These are phyloP conservation scores for Drosophila nasuta DNA, from an alignment of 1,140 invertebrate genomes.

Conservation along the genomic window DNA sequence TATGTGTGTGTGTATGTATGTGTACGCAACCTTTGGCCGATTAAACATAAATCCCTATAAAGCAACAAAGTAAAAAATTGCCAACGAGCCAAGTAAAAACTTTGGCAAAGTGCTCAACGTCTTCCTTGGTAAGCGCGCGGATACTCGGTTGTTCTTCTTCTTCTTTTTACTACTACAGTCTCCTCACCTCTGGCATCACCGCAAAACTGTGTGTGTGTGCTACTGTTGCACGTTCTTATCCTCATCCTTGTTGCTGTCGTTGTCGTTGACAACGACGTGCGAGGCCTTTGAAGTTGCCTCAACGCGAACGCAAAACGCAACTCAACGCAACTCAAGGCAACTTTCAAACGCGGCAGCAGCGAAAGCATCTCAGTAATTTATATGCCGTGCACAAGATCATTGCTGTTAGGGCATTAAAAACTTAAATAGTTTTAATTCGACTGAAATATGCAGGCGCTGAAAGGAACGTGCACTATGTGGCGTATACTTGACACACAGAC, in stretches of 20 bases:
- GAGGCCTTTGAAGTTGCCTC: conserved; percentile 70
- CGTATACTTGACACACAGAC: conserved; percentile 58
- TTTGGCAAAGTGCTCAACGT: conserved; percentile 78
- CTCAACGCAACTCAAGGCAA: conserved; percentile 2
- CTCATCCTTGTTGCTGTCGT: conserved; percentile 27
- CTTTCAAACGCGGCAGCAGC: background rate
- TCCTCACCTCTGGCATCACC: background rate
- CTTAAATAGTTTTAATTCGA: conserved; percentile 83
- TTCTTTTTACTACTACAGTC: background rate
- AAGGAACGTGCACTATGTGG: conserved; percentile 22
- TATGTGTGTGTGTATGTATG: conserved; percentile 19
- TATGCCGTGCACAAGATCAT: conserved; percentile 80
- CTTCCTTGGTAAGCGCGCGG: conserved; percentile 34
- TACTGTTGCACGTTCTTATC: conserved; percentile 43
- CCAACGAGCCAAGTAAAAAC: conserved; percentile 82
- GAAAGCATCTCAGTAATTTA: conserved; percentile 65
- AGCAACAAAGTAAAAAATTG: conserved; percentile 82
- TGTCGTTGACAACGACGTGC: conserved; percentile 64
- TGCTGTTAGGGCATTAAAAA: conserved; percentile 80
- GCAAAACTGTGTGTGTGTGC: background rate
- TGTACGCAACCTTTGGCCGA: conserved; percentile 74
- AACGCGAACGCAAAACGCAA: conserved; percentile 21
- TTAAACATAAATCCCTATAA: conserved; percentile 82
- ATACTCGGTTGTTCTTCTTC: background rate
- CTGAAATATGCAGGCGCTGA: conserved; percentile 65